phyloP scores from a whole-genome alignment of 2,888 invertebrate genomes.

The Eumerus sabulonum region DNA sequence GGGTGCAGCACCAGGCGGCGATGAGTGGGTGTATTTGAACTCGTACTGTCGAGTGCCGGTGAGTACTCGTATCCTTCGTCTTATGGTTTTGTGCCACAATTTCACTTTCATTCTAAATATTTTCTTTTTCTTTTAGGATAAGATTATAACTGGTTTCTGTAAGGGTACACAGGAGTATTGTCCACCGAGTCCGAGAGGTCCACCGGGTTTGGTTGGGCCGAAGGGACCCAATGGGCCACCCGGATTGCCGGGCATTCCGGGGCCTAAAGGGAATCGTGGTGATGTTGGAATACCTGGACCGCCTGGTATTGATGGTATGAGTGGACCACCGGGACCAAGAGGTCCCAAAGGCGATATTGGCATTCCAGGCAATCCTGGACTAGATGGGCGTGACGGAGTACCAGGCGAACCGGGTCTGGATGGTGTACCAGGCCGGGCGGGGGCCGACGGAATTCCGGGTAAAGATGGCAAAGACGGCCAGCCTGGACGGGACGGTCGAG shows the following conservation, averaged over 20 bases:
- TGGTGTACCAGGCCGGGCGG: conserved; percentile 91
- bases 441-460: conserved; percentile 89
- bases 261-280: conserved; percentile 86
- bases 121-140: conserved; percentile 82
- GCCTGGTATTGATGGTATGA: conserved; percentile 81
- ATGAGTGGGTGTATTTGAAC: conserved; percentile 92
- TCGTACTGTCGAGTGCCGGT: conserved; percentile 93
- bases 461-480: conserved; percentile 86
- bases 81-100: background rate
- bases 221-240: conserved; percentile 81
- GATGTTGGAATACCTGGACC: conserved; percentile 83
- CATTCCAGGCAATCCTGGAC: conserved; percentile 85
- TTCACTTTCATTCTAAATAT: background rate
- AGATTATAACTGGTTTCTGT: conserved; percentile 91
- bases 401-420: conserved; percentile 92
- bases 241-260: conserved; percentile 82
- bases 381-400: conserved; percentile 93
- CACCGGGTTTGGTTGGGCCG: conserved; percentile 82
- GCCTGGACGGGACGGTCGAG: conserved; percentile 79
- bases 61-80: conserved; percentile 77
- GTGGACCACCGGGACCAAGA: conserved; percentile 75
- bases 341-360: conserved; percentile 80
- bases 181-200: conserved; percentile 84
- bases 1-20: conserved; percentile 85
- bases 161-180: conserved; percentile 91